Evolutionary conservation across 2,797 vertebrate species (phyloP).

Genomic region (Oryzias sinensis): DNA sequence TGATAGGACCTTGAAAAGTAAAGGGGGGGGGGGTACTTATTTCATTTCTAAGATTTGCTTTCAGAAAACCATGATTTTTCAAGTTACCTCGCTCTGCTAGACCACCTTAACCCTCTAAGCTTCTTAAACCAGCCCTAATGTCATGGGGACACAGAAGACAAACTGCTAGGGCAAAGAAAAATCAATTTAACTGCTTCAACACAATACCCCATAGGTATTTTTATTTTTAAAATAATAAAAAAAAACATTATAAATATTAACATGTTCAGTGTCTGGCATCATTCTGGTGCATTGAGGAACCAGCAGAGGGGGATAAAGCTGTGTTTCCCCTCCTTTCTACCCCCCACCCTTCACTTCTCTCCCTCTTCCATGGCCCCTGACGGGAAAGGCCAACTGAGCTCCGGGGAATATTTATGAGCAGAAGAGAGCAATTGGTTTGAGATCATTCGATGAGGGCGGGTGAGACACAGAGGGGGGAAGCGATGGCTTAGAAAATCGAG

Average conservation of each 20-base stretch:
- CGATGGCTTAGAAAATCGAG: not conserved
- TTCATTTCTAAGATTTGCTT: slow-evolving; percentile 14
- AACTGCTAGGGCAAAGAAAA: not conserved
- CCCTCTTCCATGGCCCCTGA: slow-evolving; percentile 48
- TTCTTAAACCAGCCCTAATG: slow-evolving; percentile 18
- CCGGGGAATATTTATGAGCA: slow-evolving; percentile 72
- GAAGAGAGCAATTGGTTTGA: slow-evolving; percentile 65
- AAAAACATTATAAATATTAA: too few relatives aligned
- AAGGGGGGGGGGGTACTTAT: slow-evolving; percentile 6
- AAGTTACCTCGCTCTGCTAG: not conserved
- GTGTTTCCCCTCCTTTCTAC: slow-evolving; percentile 7
- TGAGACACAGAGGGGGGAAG: not conserved
- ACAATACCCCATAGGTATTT: not conserved
- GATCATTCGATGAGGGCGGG: slow-evolving; percentile 50
- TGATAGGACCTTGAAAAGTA: slow-evolving; percentile 32
- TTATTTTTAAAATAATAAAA: not conserved
- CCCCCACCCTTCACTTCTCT: slow-evolving; percentile 9
- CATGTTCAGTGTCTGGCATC: too few relatives aligned
- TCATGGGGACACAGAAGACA: not conserved
- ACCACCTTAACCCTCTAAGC: slow-evolving; percentile 11
- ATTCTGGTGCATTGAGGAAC: slow-evolving; percentile 5
- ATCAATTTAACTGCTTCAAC: not conserved
- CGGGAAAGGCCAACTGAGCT: slow-evolving; percentile 65
- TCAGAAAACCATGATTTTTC: slow-evolving; percentile 10
- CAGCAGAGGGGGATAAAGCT: slow-evolving; percentile 57